Evolutionary conservation across 2,888 invertebrate species (phyloP), one percentile per base, ranked within the genome.

Genomic region (Athetis lepigone): DNA sequence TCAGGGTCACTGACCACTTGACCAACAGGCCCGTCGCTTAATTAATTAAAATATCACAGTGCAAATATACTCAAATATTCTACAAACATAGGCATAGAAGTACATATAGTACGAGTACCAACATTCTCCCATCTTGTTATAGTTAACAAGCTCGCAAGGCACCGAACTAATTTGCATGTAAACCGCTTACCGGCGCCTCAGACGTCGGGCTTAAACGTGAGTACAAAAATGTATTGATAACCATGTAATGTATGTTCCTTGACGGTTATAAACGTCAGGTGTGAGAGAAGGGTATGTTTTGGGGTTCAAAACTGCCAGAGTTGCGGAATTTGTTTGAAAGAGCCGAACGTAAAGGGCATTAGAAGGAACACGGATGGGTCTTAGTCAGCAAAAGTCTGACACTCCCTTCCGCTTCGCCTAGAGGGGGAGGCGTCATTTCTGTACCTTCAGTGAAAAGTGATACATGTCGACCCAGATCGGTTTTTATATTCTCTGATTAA

Each of bases 81-180:
- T 21, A 8, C 21, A 29, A 50, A 50, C 21, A 50, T 49, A 36
- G 23, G 37, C 51, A 21, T 42, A 68, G 36, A 40, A 47, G 33
- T 19, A 47, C 25, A 45, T 25, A 33, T n/a, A 27, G 13, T 19
- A 45, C 13, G 57, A 4, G 23, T 36, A 40, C 29, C 9, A 21
- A 25, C 40, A 49, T n/a, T 52, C 52, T 54, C 33, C 40, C 33
- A 29, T 64, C 72, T 72, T 75, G 58, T 79, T 76, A 79, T 56
- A 65, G 62, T 62, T 79, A 79, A 81, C 73, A 79, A 79, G 76
- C 59, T 66, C 60, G 46, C 60, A 40, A 49, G 40, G 51, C 47
- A 52, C 50, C 43, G 49, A 55, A 63, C 65, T 81, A 71, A 81
- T 81, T 79, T 80, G 65, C 77, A 79, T 79, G 69, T 79, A 81